Evolutionary conservation across 2,113 vertebrate genomes (phyloP).

Genomic region (Scalopus aquaticus): DNA sequence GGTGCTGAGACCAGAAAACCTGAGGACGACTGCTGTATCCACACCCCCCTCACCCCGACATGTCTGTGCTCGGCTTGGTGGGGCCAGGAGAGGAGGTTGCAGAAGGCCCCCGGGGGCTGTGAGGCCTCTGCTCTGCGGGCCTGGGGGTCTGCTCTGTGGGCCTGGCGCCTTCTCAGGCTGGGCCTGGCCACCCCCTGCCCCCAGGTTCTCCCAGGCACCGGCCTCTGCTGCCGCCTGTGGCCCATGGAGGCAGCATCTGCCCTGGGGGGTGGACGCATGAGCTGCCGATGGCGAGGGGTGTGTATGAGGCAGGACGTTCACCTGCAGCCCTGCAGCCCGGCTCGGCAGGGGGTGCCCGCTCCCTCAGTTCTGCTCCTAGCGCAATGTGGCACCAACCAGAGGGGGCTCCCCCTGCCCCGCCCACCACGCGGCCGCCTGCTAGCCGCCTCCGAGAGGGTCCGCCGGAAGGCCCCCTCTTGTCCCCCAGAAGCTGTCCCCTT

Average conservation of each 20-base stretch:
- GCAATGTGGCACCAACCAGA: not conserved
- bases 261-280: too few species aligned
- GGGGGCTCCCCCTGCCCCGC: not conserved
- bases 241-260: not conserved
- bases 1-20: not conserved
- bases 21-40: not conserved
- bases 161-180: not conserved
- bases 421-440: too few species aligned
- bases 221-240: not conserved
- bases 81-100: not conserved
- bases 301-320: too few species aligned
- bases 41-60: not conserved
- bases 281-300: too few species aligned
- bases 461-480: too few species aligned
- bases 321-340: too few species aligned
- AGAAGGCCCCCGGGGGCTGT: rapidly evolving
- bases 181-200: not conserved
- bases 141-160: too few species aligned
- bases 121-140: not conserved
- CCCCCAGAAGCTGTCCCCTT: not conserved
- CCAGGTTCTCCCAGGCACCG: not conserved
- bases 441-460: not conserved
- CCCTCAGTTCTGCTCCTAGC: not conserved
- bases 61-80: not conserved
- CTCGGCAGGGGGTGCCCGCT: rapidly evolving